These are phyloP conservation scores for Brenthis daphne DNA, from an alignment of 2,888 invertebrate genomes.

Conservation along the genomic window DNA sequence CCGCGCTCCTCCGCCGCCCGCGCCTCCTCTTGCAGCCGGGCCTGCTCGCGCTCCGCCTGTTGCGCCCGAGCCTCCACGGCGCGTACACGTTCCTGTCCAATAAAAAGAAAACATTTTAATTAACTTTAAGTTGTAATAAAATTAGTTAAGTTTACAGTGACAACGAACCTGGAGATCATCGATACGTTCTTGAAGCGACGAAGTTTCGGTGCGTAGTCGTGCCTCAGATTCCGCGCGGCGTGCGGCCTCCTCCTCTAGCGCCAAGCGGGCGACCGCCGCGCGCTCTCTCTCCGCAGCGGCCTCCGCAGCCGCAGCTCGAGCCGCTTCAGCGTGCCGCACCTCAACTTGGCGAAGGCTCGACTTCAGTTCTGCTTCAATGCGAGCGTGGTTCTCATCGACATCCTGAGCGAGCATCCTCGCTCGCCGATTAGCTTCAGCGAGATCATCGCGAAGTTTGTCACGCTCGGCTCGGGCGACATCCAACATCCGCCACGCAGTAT, in stretches of 20 bases:
- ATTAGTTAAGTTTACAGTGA: slow-evolving; percentile 7
- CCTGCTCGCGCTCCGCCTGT: slow-evolving; percentile 48
- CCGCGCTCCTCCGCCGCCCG: slow-evolving; percentile 50
- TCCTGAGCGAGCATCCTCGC: slow-evolving; percentile 92
- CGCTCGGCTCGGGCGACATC: slow-evolving; percentile 88
- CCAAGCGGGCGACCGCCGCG: slow-evolving; percentile 79
- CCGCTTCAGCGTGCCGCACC: slow-evolving; percentile 88
- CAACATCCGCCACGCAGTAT: slow-evolving; percentile 87
- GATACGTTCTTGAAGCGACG: slow-evolving; percentile 84
- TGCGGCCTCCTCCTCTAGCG: slow-evolving; percentile 85
- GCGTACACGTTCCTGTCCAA: slow-evolving; percentile 81
- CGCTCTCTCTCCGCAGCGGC: slow-evolving; percentile 89
- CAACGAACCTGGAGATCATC: slow-evolving; percentile 67
- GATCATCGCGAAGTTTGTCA: slow-evolving; percentile 89
- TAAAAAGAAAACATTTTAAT: slow-evolving; percentile 1
- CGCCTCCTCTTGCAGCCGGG: slow-evolving; percentile 40
- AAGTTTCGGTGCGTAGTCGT: slow-evolving; percentile 84
- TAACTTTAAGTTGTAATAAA: background rate
- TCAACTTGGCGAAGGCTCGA: slow-evolving; percentile 87
- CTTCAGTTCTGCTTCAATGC: slow-evolving; percentile 89
- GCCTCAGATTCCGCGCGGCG: slow-evolving; percentile 86
- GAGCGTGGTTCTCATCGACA: slow-evolving; percentile 94
- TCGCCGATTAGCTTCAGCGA: slow-evolving; percentile 91
- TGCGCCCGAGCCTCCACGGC: slow-evolving; percentile 78
- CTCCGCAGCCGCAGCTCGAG: slow-evolving; percentile 87